phyloP scores from a whole-genome alignment of 1,140 invertebrate genomes.

The Bombus consobrinus region DNA sequence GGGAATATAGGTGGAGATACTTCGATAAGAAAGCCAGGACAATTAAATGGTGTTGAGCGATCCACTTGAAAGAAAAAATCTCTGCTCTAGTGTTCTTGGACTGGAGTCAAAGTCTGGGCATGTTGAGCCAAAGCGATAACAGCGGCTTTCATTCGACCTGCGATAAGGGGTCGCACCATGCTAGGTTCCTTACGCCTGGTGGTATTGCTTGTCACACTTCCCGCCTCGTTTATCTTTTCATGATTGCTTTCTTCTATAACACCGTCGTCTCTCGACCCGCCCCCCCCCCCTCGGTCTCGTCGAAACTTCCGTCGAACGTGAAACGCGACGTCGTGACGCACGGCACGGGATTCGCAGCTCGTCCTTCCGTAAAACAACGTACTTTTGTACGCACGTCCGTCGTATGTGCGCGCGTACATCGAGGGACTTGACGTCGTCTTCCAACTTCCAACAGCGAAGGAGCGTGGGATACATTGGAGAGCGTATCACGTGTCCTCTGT shows the following conservation, averaged over 20 bases:
- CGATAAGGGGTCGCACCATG: constrained; percentile 33
- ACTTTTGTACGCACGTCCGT: too few species aligned
- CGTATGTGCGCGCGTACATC: neutral
- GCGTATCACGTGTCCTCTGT: constrained; percentile 46
- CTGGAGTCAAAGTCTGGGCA: neutral
- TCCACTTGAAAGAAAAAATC: constrained; percentile 3
- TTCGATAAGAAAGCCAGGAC: neutral
- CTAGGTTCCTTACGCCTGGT: neutral
- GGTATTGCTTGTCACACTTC: constrained; percentile 12
- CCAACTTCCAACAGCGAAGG: neutral
- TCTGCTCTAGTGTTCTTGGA: neutral
- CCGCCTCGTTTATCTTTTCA: constrained; percentile 37
- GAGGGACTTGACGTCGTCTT: neutral
- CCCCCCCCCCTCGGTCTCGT: neutral
- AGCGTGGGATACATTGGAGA: constrained; percentile 44
- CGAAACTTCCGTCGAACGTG: neutral
- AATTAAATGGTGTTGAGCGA: constrained; percentile 38
- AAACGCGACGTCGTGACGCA: neutral
- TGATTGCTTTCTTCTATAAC: constrained; percentile 27
- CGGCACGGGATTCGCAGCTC: neutral
- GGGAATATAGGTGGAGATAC: neutral
- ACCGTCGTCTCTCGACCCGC: too few species aligned
- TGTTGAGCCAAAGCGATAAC: constrained; percentile 6
- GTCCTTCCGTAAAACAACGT: constrained; percentile 35
- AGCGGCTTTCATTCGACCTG: constrained; percentile 7